Evolutionary conservation across 2,797 vertebrate genomes (phyloP).

Genomic region (Brachymystax lenok): DNA sequence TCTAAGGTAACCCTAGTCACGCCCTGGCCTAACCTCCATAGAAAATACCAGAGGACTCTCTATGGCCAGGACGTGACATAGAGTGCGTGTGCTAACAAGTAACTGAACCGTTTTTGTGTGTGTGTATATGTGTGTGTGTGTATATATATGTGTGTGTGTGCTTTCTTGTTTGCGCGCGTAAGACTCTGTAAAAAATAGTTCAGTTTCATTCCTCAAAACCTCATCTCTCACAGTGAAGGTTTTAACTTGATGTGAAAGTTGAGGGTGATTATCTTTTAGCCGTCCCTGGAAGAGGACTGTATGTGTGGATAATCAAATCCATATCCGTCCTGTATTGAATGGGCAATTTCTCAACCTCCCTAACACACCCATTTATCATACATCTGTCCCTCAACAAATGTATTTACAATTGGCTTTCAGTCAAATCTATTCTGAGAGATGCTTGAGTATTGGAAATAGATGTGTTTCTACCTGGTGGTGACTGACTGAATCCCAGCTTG

Average conservation of each 20-base stretch:
- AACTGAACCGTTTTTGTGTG: no score
- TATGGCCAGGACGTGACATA: no score
- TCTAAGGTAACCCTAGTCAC: no score
- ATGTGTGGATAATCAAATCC: neutral
- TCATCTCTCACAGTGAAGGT: neutral
- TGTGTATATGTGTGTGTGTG: no score
- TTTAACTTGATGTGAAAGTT: neutral
- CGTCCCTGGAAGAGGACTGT: neutral
- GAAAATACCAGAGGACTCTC: no score
- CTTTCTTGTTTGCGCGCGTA: neutral
- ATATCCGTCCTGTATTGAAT: neutral
- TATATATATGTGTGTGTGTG: neutral
- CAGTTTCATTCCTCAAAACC: neutral
- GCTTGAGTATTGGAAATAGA: neutral
- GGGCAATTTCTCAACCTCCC: neutral
- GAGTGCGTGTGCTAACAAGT: no score
- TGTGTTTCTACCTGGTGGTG: neutral
- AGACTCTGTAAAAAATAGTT: neutral
- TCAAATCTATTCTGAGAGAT: neutral
- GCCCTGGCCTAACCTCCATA: no score
- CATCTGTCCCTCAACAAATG: neutral
- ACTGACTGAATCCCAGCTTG: neutral
- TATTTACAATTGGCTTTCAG: neutral
- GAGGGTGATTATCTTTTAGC: neutral
- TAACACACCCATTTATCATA: neutral